These are phyloP conservation scores for Drosophila leonis DNA, from an alignment of 2,888 invertebrate genomes.

Conservation along the genomic window DNA sequence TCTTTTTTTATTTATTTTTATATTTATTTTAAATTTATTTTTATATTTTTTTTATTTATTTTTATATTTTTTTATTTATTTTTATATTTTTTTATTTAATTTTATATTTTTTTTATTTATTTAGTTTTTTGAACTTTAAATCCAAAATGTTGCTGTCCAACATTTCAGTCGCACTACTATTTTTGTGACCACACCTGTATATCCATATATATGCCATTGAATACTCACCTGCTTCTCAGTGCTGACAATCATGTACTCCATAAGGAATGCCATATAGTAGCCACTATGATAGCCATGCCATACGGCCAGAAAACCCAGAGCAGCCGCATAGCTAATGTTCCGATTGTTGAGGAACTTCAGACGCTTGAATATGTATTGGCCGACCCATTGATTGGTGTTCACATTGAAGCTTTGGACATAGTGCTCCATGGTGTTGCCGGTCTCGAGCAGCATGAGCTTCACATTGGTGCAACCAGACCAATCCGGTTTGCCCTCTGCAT, in stretches of 20 bases:
- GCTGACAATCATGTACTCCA: constrained; percentile 95
- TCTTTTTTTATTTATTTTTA: no score
- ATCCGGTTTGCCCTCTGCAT: constrained; percentile 90
- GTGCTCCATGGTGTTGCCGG: constrained; percentile 93
- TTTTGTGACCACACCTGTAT: no score
- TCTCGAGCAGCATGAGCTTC: constrained; percentile 92
- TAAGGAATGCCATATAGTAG: constrained; percentile 96
- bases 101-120: no score
- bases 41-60: no score
- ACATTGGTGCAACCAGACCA: constrained; percentile 98
- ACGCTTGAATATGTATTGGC: constrained; percentile 97
- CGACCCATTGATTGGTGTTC: constrained; percentile 98
- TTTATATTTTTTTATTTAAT: no score
- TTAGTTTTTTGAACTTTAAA: no score
- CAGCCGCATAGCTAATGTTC: constrained; percentile 91
- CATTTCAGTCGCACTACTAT: no score
- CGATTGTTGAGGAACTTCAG: constrained; percentile 95
- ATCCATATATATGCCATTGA: not conserved
- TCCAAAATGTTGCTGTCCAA: no score
- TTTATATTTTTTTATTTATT: no score
- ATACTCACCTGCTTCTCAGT: constrained; percentile 92
- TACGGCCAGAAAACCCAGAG: constrained; percentile 94
- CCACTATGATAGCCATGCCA: constrained; percentile 99
- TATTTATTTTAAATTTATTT: no score
- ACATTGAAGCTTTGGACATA: constrained; percentile 97